Evolutionary conservation across 1,140 invertebrate species (phyloP), one percentile per base, ranked within the genome.

Genomic region (Sesamia nonagrioides): DNA sequence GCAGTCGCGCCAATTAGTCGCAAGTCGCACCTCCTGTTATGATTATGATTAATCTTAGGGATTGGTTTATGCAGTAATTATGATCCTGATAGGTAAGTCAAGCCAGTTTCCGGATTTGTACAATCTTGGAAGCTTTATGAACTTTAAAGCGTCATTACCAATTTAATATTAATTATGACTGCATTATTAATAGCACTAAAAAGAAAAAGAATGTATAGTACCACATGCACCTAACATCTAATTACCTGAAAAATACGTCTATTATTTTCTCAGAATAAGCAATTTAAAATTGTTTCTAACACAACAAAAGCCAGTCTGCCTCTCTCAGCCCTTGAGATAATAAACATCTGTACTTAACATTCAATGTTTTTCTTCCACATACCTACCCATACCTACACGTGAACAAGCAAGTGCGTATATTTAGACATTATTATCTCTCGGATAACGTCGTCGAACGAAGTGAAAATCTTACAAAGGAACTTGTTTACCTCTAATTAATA

Each of bases 401-500:
- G 33, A 58, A 50, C 42, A 37, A 50, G 18, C 40, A 50, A 37
- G 45, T 54, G 35, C 18, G 60, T 66, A 68, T 66, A 66, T 66
- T 77, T 54, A 40, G 74, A 66, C 68, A 27, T 76, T 68, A 61
- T 68, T 52, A 68, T 56, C 63, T 76, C 42, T 50, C 50, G 77
- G 42, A 81, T 83, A 72, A 85, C 79, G 73, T 79, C 80, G 80
- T 85, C 82, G 86, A 83, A 82, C 78, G 82, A 82, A 88, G 77
- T 87, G 88, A 83, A 89, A 89, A 87, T 85, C 79, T 86, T 81
- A 89, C 88, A 88, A 87, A 89, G 89, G 85, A 82, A 81, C 89
- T 85, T 89, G 89, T 87, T 87, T 88, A 91, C 89, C 89, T 89
- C 87, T 89, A 89, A 91, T 91, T 91, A 89, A 89, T 89, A 89